Base-by-base conservation (phyloP, 2,888 invertebrate species). In the Oxytorus armatus region DNA sequence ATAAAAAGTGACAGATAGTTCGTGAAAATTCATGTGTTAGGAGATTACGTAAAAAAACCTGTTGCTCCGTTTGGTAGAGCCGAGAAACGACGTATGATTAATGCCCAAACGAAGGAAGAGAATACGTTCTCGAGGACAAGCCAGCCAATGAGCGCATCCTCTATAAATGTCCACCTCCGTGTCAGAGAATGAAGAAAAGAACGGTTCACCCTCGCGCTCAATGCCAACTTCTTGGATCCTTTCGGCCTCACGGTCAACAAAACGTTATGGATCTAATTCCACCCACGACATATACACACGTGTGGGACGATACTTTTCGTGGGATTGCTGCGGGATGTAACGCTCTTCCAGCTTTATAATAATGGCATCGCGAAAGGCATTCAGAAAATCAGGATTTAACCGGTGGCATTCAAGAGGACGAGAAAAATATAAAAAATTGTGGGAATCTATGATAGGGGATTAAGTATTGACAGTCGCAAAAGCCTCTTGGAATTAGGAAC, bases 81-180 rank as follows among this genome's bases (percentile, higher is more conserved):
- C 42, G 23, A 59, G 18, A 57, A 36, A 33, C 47, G 39, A n/a
- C 42, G 49, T 68, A 69, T 77, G 80, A 80, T 77, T 80, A 68
- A 80, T 80, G 77, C 63, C 23, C 18, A 3, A 70, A 66, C 25
- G 29, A 42, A 77, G 29, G 63, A 42, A 72, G 42, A 61, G 47
- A n/a, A 68, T 68, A 36, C n/a, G 44, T 21, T 51, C 63, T 80
- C 76, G 69, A 80, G 77, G 63, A 69, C 77, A 73, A 73, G 8
- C 68, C 39, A 29, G 59, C 63, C 65, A 25, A 63, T 10, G 14
- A 44, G 42, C 33, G 63, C 25, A 69, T 55, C 74, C 39, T 61
- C 66, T 66, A 72, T 68, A 73, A 80, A 80, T 80, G n/a, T 73
- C 44, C 55, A 61, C 23, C 63, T 57, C 23, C n/a, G n/a, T n/a